A percentile compares a stretch with the other conserved stretches of the same genome.
These are phyloP conservation scores for Agrotis ipsilon DNA, from an alignment of 2,888 invertebrate genomes.

Conservation along the genomic window DNA sequence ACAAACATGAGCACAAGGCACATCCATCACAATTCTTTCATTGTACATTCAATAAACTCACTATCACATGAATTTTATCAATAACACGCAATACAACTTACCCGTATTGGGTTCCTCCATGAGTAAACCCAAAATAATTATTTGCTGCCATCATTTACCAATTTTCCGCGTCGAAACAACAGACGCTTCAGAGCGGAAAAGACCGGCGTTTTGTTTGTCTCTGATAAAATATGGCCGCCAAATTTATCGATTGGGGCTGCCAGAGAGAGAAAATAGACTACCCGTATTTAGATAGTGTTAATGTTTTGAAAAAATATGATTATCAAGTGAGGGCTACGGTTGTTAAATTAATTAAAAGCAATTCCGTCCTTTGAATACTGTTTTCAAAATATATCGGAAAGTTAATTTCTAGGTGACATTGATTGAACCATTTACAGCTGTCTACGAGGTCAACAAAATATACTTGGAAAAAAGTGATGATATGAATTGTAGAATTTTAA, in stretches of 20 bases:
- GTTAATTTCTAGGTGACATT: too few relatives aligned
- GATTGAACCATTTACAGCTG: too few relatives aligned
- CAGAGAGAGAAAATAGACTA: conserved; percentile 1
- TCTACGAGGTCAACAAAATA: too few relatives aligned
- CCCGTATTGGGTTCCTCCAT: conserved; percentile 98
- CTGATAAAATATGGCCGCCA: conserved; percentile 75
- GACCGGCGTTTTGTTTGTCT: conserved; percentile 87
- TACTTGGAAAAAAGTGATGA: background rate
- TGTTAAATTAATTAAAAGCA: background rate
- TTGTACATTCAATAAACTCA: conserved; percentile 25
- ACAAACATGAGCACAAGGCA: conserved; percentile 82
- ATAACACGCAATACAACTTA: conserved; percentile 86
- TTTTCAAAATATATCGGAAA: too few relatives aligned
- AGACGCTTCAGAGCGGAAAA: conserved; percentile 87
- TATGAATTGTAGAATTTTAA: too few relatives aligned
- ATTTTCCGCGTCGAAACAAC: conserved; percentile 86
- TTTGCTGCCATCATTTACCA: conserved; percentile 95
- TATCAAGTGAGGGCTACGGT: rapidly evolving
- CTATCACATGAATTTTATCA: conserved; percentile 17
- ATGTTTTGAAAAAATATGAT: background rate
- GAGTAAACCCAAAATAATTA: conserved; percentile 98
- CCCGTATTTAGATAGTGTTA: background rate
- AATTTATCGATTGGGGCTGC: conserved; percentile 43
- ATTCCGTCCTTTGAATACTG: too few relatives aligned
- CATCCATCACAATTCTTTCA: conserved; percentile 67